These are phyloP conservation scores for Lipophrys pholis DNA, from an alignment of 2,113 vertebrate genomes.

Conservation along the genomic window DNA sequence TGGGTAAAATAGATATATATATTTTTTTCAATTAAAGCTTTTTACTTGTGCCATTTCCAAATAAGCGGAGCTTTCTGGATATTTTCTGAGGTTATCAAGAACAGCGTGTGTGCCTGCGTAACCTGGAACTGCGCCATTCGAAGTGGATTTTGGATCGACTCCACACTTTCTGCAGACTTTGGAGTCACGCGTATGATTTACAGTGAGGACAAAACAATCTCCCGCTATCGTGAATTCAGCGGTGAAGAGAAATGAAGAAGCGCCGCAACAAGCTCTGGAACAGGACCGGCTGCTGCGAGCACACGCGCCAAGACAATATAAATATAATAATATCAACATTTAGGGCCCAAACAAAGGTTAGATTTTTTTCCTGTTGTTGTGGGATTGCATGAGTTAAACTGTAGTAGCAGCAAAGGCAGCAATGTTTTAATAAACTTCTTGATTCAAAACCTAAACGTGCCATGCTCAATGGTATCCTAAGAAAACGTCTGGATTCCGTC, in stretches of 20 bases:
- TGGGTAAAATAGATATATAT: no score
- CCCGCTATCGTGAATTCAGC: conserved; percentile 2
- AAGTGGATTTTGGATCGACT: conserved; percentile 21
- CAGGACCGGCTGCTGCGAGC: background rate
- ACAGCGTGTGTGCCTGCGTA: background rate
- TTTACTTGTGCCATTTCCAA: background rate
- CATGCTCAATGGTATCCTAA: no score
- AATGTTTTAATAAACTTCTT: no score
- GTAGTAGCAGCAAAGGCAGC: no score
- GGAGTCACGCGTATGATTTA: conserved; percentile 8
- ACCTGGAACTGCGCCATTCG: conserved; percentile 13
- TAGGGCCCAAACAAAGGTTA: no score
- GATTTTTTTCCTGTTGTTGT: no score
- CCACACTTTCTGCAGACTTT: conserved; percentile 21
- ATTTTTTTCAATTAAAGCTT: background rate
- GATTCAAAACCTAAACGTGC: no score
- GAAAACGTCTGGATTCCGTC: no score
- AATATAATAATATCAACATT: background rate
- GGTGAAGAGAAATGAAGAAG: background rate
- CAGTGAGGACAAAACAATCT: background rate
- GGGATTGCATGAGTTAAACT: no score
- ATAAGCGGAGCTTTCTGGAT: conserved; percentile 5
- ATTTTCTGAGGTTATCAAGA: conserved; percentile 3
- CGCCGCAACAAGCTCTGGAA: no score
- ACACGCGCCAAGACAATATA: background rate